phyloP scores from a whole-genome alignment of 2,113 vertebrate species.

The Serinus canaria region DNA sequence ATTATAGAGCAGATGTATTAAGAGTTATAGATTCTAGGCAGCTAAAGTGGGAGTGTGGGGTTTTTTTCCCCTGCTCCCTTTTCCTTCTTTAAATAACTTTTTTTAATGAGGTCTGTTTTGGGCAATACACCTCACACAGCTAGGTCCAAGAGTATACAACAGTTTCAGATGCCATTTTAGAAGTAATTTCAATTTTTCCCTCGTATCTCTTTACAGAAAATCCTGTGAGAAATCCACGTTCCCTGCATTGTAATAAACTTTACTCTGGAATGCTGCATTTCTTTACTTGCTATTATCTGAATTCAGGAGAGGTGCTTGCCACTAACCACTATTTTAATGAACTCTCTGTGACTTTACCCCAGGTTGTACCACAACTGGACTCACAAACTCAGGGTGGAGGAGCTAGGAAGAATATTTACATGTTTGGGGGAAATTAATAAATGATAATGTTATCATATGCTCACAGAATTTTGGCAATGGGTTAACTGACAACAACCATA shows the following conservation, averaged over 20 bases:
- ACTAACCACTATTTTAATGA: not conserved
- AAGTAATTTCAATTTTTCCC: not conserved
- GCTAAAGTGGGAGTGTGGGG: not conserved
- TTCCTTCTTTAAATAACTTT: not conserved
- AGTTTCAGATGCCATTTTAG: not conserved
- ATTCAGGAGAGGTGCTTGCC: not conserved
- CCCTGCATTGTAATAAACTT: not conserved
- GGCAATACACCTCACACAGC: not conserved
- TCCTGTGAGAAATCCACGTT: not conserved
- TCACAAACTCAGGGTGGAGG: not conserved
- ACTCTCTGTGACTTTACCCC: not conserved
- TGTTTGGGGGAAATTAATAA: not conserved
- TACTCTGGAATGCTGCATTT: not conserved
- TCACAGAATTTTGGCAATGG: not conserved
- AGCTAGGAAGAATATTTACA: not conserved
- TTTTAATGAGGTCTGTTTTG: not conserved
- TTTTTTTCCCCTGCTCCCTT: accelerated
- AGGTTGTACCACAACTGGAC: not conserved
- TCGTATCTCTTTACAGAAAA: not conserved
- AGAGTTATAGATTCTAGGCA: not conserved
- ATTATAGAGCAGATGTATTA: constrained; percentile 11
- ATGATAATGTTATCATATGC: not conserved
- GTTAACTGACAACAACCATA: constrained; percentile 17
- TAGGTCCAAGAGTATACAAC: not conserved
- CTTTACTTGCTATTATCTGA: not conserved